Conservation (phyloP, 2,888 invertebrate species). For the Teleogryllus oceanicus region DNA sequence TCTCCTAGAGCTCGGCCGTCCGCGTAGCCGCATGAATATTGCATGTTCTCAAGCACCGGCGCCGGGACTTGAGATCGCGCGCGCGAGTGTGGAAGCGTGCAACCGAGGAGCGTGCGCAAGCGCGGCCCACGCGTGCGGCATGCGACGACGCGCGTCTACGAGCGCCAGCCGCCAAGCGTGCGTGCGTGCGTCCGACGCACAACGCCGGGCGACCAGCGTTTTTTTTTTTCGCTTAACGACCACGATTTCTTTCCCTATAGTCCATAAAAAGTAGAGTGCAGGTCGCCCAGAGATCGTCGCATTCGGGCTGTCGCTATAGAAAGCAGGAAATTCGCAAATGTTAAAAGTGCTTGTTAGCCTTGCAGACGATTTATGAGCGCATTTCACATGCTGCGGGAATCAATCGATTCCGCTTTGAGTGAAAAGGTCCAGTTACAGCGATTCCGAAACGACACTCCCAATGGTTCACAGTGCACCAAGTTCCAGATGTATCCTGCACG, state of each 20-base stretch:
- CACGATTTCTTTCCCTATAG: slow-evolving; percentile 8
- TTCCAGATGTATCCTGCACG: too few species aligned
- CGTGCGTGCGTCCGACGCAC: background rate
- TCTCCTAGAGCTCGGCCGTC: background rate
- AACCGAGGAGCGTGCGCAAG: background rate
- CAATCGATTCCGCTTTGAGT: background rate
- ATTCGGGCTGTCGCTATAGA: background rate
- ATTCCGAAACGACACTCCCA: background rate
- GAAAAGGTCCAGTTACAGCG: background rate
- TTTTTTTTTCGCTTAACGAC: background rate
- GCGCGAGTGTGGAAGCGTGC: background rate
- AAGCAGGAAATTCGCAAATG: background rate
- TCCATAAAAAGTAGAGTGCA: background rate
- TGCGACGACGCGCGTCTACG: background rate
- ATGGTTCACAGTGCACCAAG: too few species aligned
- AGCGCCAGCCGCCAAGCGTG: too few species aligned
- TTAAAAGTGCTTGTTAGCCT: background rate
- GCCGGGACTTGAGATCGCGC: background rate
- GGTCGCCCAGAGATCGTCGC: background rate
- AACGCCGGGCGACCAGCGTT: background rate
- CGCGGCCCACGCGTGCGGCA: background rate
- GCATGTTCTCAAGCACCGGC: background rate
- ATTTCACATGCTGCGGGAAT: background rate
- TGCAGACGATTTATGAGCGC: background rate
- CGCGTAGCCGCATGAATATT: background rate